phyloP scores from a whole-genome alignment of 2,888 invertebrate genomes.

The Agrotis clavis region DNA sequence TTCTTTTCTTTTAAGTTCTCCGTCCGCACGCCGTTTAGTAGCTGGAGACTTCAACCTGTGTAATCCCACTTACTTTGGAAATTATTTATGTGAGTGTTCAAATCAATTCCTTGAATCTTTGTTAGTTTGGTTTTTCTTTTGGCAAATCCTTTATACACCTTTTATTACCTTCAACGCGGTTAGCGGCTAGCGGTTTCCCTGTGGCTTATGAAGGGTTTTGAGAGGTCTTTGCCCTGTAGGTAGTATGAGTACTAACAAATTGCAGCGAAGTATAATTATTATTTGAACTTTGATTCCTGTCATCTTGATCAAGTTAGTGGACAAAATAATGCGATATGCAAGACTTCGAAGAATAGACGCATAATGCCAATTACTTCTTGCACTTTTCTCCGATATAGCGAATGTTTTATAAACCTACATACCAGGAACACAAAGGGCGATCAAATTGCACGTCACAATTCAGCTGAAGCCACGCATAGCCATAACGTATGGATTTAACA shows the following conservation, averaged over 20 bases:
- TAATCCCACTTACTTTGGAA: slow-evolving; percentile 8
- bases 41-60: slow-evolving; percentile 3
- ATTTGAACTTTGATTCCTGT: background rate
- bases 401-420: slow-evolving; percentile 26
- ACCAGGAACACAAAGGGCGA: slow-evolving; percentile 44
- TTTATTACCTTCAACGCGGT: slow-evolving; percentile 6
- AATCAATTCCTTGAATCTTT: slow-evolving; percentile 6
- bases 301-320: background rate
- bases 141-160: background rate
- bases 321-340: background rate
- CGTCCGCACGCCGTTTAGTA: background rate
- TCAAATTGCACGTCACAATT: slow-evolving; percentile 43
- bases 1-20: slow-evolving; percentile 31
- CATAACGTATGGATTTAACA: slow-evolving; percentile 40
- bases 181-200: slow-evolving; percentile 25
- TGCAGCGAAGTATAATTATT: background rate
- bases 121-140: slow-evolving; percentile 5
- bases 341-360: background rate
- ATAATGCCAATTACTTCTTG: slow-evolving; percentile 5
- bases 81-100: slow-evolving; percentile 27
- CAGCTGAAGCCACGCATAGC: slow-evolving; percentile 38
- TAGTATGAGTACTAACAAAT: background rate
- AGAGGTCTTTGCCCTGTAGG: background rate
- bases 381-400: slow-evolving; percentile 14
- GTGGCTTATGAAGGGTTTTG: background rate